phyloP scores from a whole-genome alignment of 2,113 vertebrate species.

The Astur gentilis region DNA sequence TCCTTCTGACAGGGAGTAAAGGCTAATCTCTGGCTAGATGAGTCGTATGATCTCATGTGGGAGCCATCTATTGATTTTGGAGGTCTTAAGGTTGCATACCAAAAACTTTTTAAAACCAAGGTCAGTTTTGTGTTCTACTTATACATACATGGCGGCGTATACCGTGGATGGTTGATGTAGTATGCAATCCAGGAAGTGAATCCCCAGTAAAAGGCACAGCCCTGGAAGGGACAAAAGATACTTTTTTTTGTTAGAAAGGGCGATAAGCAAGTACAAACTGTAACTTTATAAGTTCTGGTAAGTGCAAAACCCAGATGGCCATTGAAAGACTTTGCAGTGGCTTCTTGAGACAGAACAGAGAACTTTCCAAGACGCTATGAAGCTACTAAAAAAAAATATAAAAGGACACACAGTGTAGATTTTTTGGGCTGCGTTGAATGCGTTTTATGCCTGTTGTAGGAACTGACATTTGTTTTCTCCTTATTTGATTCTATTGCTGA shows the following conservation, averaged over 20 bases:
- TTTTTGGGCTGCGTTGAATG: neutral
- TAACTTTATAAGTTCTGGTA: neutral
- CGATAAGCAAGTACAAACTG: neutral
- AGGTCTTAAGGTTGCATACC: neutral
- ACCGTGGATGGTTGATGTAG: conserved; percentile 80
- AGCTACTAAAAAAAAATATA: neutral
- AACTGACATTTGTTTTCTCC: neutral
- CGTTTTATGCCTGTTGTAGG: neutral
- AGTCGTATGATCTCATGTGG: neutral
- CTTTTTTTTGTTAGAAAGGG: neutral
- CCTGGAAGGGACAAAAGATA: conserved; percentile 57
- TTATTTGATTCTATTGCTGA: neutral
- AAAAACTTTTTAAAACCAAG: neutral
- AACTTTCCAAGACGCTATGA: neutral
- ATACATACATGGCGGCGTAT: conserved; percentile 79
- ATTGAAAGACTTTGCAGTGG: neutral
- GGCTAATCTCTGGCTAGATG: neutral
- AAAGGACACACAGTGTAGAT: rapidly evolving
- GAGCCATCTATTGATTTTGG: neutral
- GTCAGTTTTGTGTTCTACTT: neutral
- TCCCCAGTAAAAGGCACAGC: conserved; percentile 79
- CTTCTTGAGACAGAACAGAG: neutral
- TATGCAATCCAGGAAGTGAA: conserved; percentile 78
- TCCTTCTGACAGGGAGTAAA: neutral
- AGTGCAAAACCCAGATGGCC: neutral